These are phyloP conservation scores for Sardina pilchardus DNA, from an alignment of 2,113 vertebrate genomes.

Conservation along the genomic window DNA sequence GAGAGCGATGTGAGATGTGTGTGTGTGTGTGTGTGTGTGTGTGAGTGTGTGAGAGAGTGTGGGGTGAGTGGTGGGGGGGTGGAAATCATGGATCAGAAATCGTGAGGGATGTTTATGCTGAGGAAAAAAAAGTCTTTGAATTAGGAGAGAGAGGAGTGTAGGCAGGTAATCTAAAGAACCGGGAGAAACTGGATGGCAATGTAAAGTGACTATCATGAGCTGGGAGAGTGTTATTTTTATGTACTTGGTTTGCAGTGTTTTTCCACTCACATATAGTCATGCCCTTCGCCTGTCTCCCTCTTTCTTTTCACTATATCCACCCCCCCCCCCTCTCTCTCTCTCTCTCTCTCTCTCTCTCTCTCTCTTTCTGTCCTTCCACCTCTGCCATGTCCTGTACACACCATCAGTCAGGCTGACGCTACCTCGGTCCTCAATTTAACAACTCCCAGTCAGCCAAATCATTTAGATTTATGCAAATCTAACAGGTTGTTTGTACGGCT, in stretches of 20 bases:
- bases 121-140: not conserved
- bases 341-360: conserved; percentile 55
- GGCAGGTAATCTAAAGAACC: not conserved
- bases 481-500: conserved; percentile 51
- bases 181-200: not conserved
- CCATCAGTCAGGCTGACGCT: conserved; percentile 62
- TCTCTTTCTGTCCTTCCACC: conserved; percentile 47
- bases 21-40: not conserved
- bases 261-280: not conserved
- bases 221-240: not conserved
- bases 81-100: not conserved
- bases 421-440: conserved; percentile 62
- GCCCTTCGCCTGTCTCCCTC: conserved; percentile 33
- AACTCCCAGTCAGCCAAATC: conserved; percentile 53
- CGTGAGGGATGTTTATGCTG: not conserved
- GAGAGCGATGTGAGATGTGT: not conserved
- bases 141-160: not conserved
- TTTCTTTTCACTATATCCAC: conserved; percentile 43
- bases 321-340: conserved; percentile 52
- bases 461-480: conserved; percentile 62
- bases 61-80: not conserved
- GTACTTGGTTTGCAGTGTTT: not conserved
- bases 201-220: not conserved
- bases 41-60: too few relatives aligned
- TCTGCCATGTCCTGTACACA: conserved; percentile 46